phyloP scores from a whole-genome alignment of 2,797 vertebrate genomes.

The Darevskia nairensis region DNA sequence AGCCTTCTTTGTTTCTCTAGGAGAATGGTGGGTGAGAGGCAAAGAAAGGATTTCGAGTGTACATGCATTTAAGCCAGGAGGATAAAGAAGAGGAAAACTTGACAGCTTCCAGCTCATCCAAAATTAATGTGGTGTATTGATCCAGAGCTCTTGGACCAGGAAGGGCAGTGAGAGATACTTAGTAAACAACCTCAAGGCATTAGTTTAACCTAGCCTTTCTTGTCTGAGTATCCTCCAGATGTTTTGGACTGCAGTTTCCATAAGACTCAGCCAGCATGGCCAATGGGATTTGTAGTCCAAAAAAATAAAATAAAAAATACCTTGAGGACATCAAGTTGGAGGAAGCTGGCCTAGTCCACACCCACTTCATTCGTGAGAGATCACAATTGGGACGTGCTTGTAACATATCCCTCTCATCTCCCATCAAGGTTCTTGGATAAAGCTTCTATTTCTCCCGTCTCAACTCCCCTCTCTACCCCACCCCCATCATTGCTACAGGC shows the following conservation, averaged over 20 bases:
- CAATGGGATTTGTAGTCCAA: too few relatives aligned
- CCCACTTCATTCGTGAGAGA: not conserved
- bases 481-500: not conserved
- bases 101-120: slow-evolving; percentile 17
- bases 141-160: not conserved
- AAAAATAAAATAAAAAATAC: too few relatives aligned
- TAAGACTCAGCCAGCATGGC: too few relatives aligned
- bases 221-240: too few relatives aligned
- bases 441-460: not conserved
- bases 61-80: not conserved
- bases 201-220: not conserved
- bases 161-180: not conserved
- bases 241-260: too few relatives aligned
- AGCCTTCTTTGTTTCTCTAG: not conserved
- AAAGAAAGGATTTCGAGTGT: not conserved
- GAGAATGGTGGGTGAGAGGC: not conserved
- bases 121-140: slow-evolving; percentile 19
- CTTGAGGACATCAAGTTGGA: too few relatives aligned
- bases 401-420: too few relatives aligned
- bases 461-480: not conserved
- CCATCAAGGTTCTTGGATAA: too few relatives aligned
- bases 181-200: not conserved
- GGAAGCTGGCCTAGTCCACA: not conserved
- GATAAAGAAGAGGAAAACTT: not conserved
- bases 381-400: not conserved